Percentiles rank a stretch among this genome's conserved stretches.
Evolutionary conservation across 2,888 invertebrate species (phyloP).

Genomic region (Drosophila niveifrons): DNA sequence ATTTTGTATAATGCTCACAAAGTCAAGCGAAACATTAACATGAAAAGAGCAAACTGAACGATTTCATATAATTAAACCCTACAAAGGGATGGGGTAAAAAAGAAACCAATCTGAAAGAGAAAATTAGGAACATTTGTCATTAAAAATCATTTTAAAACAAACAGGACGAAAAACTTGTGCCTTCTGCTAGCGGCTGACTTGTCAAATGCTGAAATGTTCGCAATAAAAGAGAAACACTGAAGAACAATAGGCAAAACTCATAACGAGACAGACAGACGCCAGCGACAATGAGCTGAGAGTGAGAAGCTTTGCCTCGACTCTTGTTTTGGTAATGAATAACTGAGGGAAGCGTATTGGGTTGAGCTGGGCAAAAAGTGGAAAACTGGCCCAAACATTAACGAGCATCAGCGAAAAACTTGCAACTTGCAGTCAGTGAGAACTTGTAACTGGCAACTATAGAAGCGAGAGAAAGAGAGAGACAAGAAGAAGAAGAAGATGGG

Average conservation of each 20-base stretch:
- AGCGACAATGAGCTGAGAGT: slow-evolving; percentile 50
- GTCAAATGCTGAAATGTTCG: slow-evolving; percentile 28
- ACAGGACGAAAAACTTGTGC: slow-evolving; percentile 37
- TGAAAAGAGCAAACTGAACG: slow-evolving; percentile 16
- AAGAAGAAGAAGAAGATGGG: background rate
- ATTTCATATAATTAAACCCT: slow-evolving; percentile 24
- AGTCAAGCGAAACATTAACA: slow-evolving; percentile 26
- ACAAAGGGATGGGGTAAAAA: slow-evolving; percentile 2
- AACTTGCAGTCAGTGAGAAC: slow-evolving; percentile 46
- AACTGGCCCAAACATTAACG: slow-evolving; percentile 73
- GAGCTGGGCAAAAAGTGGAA: slow-evolving; percentile 24
- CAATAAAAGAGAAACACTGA: slow-evolving; percentile 13
- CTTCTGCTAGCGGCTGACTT: slow-evolving; percentile 3
- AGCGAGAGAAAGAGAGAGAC: background rate
- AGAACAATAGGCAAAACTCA: slow-evolving; percentile 43
- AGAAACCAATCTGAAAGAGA: slow-evolving; percentile 25
- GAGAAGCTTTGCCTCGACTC: slow-evolving; percentile 34
- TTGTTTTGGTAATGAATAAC: slow-evolving; percentile 60
- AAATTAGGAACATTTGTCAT: slow-evolving; percentile 61
- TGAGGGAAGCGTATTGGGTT: slow-evolving; percentile 18
- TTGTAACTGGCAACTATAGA: slow-evolving; percentile 35
- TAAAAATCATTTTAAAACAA: slow-evolving; percentile 63
- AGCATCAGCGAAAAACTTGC: slow-evolving; percentile 73
- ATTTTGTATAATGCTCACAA: background rate
- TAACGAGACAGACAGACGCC: slow-evolving; percentile 57